These are phyloP conservation scores for Agrochola lota DNA, from an alignment of 2,888 invertebrate species.

Conservation along the genomic window DNA sequence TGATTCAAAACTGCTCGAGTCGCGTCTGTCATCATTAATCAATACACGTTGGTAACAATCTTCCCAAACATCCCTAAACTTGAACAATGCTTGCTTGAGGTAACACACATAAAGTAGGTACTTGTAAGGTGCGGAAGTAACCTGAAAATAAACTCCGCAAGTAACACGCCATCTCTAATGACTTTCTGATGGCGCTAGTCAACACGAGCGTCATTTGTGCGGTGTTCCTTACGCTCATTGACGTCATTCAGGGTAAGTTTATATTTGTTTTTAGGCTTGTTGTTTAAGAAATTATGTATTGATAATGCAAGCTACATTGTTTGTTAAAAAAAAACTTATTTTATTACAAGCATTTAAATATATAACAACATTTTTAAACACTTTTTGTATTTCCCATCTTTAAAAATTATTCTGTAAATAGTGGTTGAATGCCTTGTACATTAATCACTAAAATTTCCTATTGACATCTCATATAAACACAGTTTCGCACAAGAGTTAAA, in stretches of 20 bases:
- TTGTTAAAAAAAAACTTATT: background rate
- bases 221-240: conserved; percentile 2
- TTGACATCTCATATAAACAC: background rate
- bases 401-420: background rate
- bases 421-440: background rate
- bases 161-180: conserved; percentile 43
- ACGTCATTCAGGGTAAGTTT: conserved; percentile 3
- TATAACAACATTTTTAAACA: background rate
- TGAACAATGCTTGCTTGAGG: conserved; percentile 9
- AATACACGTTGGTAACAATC: background rate
- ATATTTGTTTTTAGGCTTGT: background rate
- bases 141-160: conserved; percentile 7
- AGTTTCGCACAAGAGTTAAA: background rate
- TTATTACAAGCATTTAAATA: background rate
- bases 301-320: background rate
- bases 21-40: background rate
- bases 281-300: background rate
- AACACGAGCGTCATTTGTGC: conserved; percentile 28
- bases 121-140: conserved; percentile 8
- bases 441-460: background rate
- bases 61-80: background rate
- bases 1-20: background rate
- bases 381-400: background rate
- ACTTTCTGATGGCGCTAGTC: conserved; percentile 54
- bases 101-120: background rate